These are phyloP conservation scores for Zaprionus lachaisei DNA, from an alignment of 1,140 invertebrate genomes.

Conservation along the genomic window DNA sequence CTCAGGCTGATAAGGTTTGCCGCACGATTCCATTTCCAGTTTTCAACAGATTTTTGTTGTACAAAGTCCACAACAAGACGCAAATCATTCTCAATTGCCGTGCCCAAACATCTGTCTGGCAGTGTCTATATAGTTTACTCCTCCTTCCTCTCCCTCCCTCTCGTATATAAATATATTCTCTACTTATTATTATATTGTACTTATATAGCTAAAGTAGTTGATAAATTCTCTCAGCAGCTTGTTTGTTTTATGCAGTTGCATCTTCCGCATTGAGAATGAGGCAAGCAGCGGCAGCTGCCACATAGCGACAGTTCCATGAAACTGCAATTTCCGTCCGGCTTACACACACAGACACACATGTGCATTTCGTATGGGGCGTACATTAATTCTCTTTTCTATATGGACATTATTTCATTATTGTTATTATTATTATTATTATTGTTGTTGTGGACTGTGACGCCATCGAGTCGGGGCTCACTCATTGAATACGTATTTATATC, in stretches of 20 bases:
- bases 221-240: slow-evolving; percentile 30
- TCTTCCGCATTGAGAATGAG: slow-evolving; percentile 33
- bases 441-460: slow-evolving; percentile 29
- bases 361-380: slow-evolving; percentile 21
- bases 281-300: slow-evolving; percentile 18
- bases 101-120: slow-evolving; percentile 19
- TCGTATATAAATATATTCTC: neutral
- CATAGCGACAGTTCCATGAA: slow-evolving; percentile 36
- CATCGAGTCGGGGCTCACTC: slow-evolving; percentile 21
- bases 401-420: slow-evolving; percentile 46
- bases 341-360: slow-evolving; percentile 7
- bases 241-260: slow-evolving; percentile 30
- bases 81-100: slow-evolving; percentile 43
- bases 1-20: slow-evolving; percentile 36
- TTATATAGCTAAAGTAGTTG: slow-evolving; percentile 21
- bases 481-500: slow-evolving; percentile 24
- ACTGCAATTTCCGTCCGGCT: slow-evolving; percentile 55
- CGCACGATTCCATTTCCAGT: slow-evolving; percentile 25
- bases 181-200: neutral
- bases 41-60: slow-evolving; percentile 12
- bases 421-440: slow-evolving; percentile 25
- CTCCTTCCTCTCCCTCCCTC: neutral
- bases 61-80: slow-evolving; percentile 36
- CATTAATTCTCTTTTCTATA: slow-evolving; percentile 36
- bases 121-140: slow-evolving; percentile 4